Conservation (phyloP, 2,113 vertebrate genomes). For the Bungarus multicinctus region DNA sequence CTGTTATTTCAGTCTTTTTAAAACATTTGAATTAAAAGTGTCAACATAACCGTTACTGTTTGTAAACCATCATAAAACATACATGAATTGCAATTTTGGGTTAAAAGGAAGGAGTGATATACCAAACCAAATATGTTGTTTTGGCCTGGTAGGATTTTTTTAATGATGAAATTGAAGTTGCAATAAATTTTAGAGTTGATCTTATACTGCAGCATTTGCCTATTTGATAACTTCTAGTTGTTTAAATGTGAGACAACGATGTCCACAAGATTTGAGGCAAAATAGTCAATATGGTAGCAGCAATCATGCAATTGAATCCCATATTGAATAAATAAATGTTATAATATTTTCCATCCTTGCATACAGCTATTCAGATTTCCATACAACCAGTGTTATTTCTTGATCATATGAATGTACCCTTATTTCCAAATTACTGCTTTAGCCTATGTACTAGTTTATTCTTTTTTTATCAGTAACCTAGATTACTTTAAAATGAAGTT, state of each 20-base stretch:
- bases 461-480: too few species aligned
- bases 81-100: neutral
- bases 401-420: too few species aligned
- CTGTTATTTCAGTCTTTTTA: neutral
- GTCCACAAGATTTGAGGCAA: neutral
- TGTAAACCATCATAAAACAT: neutral
- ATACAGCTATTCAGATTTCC: neutral
- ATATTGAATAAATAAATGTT: neutral
- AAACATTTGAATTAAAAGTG: conserved; percentile 49
- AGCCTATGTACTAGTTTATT: too few species aligned
- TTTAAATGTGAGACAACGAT: neutral
- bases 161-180: neutral
- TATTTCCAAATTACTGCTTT: too few species aligned
- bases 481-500: too few species aligned
- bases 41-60: conserved; percentile 60
- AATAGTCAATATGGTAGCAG: neutral
- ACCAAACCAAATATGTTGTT: neutral
- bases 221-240: neutral
- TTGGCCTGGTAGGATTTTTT: neutral
- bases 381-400: too few species aligned
- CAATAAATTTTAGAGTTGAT: neutral
- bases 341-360: neutral
- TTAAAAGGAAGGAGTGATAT: neutral
- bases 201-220: neutral
- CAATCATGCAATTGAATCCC: neutral